phyloP scores from a whole-genome alignment of 2,113 vertebrate genomes.

The Mormyrus lacerda region DNA sequence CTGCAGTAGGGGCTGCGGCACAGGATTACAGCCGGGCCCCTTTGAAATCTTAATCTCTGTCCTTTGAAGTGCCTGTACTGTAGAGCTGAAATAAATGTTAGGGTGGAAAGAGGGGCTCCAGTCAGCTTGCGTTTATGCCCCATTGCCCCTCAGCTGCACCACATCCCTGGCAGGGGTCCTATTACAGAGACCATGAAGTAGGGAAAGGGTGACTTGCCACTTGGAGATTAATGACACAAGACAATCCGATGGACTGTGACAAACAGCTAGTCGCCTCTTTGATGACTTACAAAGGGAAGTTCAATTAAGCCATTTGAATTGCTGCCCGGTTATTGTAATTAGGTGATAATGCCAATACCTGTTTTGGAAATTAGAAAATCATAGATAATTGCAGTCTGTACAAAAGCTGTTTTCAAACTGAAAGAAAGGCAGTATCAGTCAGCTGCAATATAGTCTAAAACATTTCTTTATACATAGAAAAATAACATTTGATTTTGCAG shows the following conservation, averaged over 20 bases:
- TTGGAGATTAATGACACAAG: neutral
- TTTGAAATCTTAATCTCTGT: slow-evolving; percentile 46
- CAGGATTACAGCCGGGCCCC: slow-evolving; percentile 22
- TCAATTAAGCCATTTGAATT: neutral
- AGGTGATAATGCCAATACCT: neutral
- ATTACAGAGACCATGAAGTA: neutral
- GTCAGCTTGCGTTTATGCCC: neutral
- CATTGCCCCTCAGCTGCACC: neutral
- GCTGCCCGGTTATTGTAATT: neutral
- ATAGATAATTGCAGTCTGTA: neutral
- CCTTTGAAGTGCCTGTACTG: slow-evolving; percentile 51
- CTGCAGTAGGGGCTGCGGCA: neutral
- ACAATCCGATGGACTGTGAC: neutral
- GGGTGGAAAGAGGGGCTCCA: neutral
- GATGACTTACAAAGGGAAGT: neutral
- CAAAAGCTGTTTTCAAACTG: neutral
- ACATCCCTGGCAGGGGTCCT: neutral
- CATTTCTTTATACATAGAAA: neutral
- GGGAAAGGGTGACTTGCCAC: neutral
- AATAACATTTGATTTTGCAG: neutral
- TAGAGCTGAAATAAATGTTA: slow-evolving; percentile 43
- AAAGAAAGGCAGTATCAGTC: neutral
- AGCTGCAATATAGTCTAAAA: neutral
- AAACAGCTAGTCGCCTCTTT: neutral
- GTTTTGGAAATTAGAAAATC: neutral